Evolutionary conservation across 2,797 vertebrate genomes (phyloP), one percentile per base, ranked within the genome.

Genomic region (Siniperca obscura): DNA sequence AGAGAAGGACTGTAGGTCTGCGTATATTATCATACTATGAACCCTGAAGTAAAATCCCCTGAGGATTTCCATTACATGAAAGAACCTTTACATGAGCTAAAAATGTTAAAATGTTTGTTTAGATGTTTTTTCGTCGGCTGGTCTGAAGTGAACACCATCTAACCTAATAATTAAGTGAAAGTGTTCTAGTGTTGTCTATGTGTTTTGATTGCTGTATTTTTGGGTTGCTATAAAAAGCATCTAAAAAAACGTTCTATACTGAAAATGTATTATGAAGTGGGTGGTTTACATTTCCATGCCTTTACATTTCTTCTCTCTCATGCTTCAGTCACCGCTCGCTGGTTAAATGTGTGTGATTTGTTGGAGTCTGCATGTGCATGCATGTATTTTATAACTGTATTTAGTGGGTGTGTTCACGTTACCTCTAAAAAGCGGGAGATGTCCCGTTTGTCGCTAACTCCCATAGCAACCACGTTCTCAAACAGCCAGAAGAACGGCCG

Each of bases 401-500:
- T 17, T n/a, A 55, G 38, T 30, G 21, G 36, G n/a, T 46, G 16
- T 52, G 72, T 44, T 77, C n/a, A 3, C 42, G 50, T 2, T 91
- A 97, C 98, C 97, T 98, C 97, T 77, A 99, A 89, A 87, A 99
- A 99, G 48, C 97, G 96, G 3, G 97, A 98, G 85, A 98, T 98
- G 92, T 99, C 98, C 82, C 97, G 96, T 90, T 98, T 98, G 95
- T 99, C 98, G 0, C 96, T 98, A 53, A 98, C 96, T 56, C 97
- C 97, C 98, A 99, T 99, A 30, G 98, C 97, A 0, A 98, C 98
- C n/a, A 99, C 96, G 0, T 98, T 99, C 94, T 99, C 98, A 40
- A 99, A 99, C 90, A 99, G 95, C 98, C 98, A 99, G 93, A 98
- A 99, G 93, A 99, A 99, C 0, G 97, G 98, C 3, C 98, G 93